These are phyloP conservation scores for Entomobrya proxima DNA, from an alignment of 2,888 invertebrate genomes.

Conservation along the genomic window DNA sequence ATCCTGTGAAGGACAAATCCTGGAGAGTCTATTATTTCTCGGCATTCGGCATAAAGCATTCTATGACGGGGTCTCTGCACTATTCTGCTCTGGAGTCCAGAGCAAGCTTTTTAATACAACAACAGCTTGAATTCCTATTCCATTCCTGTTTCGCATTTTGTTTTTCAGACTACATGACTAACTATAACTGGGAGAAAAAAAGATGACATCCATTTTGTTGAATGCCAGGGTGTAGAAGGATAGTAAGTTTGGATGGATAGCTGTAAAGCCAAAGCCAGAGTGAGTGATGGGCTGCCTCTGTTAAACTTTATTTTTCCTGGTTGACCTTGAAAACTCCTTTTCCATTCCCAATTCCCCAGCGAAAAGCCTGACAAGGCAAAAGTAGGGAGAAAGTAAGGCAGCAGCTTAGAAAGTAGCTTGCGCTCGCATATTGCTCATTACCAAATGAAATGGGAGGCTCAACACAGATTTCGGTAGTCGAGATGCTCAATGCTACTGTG, in stretches of 20 bases:
- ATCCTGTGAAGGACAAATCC: neutral
- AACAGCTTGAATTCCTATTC: no score
- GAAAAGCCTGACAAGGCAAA: neutral
- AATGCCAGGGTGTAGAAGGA: constrained; percentile 8
- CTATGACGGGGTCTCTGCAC: no score
- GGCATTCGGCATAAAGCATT: no score
- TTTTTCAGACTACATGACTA: no score
- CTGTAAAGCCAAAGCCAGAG: neutral
- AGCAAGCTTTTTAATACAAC: no score
- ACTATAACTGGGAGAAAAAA: no score
- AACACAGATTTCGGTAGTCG: constrained; percentile 1
- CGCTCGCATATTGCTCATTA: neutral
- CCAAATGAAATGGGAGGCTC: neutral
- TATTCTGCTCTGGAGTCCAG: no score
- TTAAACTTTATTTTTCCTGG: neutral
- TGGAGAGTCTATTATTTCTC: constrained; percentile 20
- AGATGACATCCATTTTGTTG: no score
- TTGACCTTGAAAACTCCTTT: constrained; percentile 7
- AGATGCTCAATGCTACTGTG: neutral
- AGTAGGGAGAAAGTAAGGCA: neutral
- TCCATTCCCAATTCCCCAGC: neutral
- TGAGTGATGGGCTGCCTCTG: neutral
- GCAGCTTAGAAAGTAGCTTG: neutral
- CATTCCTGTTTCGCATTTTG: no score
- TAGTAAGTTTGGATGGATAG: no score